Base-by-base conservation (phyloP, 2,113 vertebrate species). In the Pseudopodoces humilis region DNA sequence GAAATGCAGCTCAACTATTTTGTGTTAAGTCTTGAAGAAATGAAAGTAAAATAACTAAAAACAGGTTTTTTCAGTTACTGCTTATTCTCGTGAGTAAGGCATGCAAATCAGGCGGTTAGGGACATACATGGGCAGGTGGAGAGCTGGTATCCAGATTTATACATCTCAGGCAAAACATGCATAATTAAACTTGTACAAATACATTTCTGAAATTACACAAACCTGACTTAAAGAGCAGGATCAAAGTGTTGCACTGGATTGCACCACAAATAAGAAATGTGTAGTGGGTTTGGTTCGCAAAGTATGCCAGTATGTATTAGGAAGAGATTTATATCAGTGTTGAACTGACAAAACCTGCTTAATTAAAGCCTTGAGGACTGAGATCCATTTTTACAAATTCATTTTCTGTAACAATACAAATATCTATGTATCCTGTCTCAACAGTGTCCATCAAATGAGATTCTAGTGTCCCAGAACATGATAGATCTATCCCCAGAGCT, bases 51-150 rank as follows among this genome's bases (percentile, higher is more conserved):
- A 62, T 60, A 65, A 68, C 58, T 85, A 72, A 70, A 95, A 87
- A 0, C 41, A 35, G 41, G 0, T 81, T 89, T 43, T 86, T 92
- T 91, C 83, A 84, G 92, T 70, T 86, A 72, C 55, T 78, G 65
- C 22, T 74, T 86, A 81, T 74, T 75, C 68, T 27, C 47, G 88
- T 31, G 74, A 87, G 79, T 31, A 67, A 81, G 69, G 31, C 86
- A 94, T 86, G 92, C 94, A 92, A 93, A 95, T 78, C 64, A 83
- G 80, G 69, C 80, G 71, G 83, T 71, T 81, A 86, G 80, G 60
- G 56, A 70, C 83, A 37, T 16, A 83, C 5, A 74, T 3, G 64
- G 90, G 33, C 88, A 93, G 64, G 50, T 74, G 72, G 68, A 74
- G 49, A 88, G 64, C 68, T 49, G 56, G 3, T 62, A 88, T 27